Percentiles rank a stretch among this genome's conserved stretches.
Evolutionary conservation across 2,888 invertebrate genomes (phyloP).

Genomic region (Abscondita cerata): DNA sequence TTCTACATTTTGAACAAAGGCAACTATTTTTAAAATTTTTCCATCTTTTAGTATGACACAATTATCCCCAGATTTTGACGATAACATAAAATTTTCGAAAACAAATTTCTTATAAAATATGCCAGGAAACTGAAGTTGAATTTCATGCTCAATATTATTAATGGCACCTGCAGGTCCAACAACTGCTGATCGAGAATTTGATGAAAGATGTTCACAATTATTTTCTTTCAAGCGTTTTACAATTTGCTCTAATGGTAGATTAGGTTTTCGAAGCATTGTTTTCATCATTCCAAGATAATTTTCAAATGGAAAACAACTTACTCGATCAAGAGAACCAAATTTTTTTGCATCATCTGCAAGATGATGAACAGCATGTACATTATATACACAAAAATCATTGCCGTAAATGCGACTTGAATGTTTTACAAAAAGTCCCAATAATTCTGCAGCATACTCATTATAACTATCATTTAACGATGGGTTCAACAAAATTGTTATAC

Average conservation of each 20-base stretch:
- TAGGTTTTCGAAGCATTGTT: background rate
- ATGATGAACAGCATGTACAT: background rate
- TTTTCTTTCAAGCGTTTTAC: background rate
- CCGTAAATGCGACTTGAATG: no score
- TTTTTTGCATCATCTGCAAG: background rate
- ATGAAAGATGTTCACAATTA: background rate
- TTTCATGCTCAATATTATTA: no score
- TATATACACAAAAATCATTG: no score
- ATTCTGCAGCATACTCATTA: no score
- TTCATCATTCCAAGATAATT: slow-evolving; percentile 4
- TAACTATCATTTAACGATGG: no score
- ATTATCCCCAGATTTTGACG: background rate
- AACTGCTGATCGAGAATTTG: background rate
- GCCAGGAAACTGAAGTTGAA: no score
- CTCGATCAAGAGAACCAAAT: background rate
- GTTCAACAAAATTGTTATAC: no score
- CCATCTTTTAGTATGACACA: background rate
- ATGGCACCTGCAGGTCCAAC: background rate
- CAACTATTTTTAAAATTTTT: background rate
- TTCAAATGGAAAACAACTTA: slow-evolving; percentile 7
- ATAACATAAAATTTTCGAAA: background rate
- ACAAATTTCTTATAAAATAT: background rate
- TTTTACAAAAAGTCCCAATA: no score
- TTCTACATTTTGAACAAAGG: background rate
- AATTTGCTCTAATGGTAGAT: background rate